Percentiles rank a stretch among this genome's conserved stretches.
These are phyloP conservation scores for Rhagologus leucostigma DNA, from an alignment of 2,113 vertebrate species.

Conservation along the genomic window DNA sequence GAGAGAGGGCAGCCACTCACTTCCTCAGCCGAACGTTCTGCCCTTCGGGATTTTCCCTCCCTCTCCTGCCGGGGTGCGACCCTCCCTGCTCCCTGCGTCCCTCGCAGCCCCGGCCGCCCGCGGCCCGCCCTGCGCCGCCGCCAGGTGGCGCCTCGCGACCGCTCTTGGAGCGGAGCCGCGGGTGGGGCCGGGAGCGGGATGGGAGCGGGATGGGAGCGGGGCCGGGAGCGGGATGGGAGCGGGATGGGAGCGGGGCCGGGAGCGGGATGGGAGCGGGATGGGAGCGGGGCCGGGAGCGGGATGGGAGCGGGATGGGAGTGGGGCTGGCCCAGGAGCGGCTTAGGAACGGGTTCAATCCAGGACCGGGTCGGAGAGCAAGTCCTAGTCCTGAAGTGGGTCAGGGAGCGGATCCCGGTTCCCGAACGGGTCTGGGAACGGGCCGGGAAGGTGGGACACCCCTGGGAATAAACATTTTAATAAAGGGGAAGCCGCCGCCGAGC, in stretches of 20 bases:
- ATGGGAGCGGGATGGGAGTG: not conserved
- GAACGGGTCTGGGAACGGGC: too few species aligned
- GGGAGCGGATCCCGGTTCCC: not conserved
- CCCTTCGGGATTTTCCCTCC: not conserved
- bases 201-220: accelerated
- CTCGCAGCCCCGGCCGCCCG: accelerated
- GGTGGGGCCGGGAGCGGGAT: not conserved
- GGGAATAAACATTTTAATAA: not conserved
- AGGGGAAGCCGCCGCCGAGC: not conserved
- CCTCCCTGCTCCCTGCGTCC: not conserved
- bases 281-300: not conserved
- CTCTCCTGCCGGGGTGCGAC: accelerated
- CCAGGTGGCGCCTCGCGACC: constrained; percentile 61
- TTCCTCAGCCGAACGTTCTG: not conserved
- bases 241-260: not conserved
- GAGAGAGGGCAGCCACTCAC: not conserved
- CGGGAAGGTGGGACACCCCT: too few species aligned
- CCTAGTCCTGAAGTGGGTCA: not conserved
- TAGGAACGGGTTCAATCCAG: too few species aligned
- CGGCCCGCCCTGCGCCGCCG: not conserved
- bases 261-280: accelerated
- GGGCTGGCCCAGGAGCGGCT: not conserved
- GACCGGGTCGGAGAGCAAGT: not conserved
- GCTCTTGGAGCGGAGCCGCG: not conserved
- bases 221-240: not conserved